A percentile compares a stretch with the other conserved stretches of the same genome.
phyloP scores from a whole-genome alignment of 1,140 invertebrate genomes.

The Proales similis region DNA sequence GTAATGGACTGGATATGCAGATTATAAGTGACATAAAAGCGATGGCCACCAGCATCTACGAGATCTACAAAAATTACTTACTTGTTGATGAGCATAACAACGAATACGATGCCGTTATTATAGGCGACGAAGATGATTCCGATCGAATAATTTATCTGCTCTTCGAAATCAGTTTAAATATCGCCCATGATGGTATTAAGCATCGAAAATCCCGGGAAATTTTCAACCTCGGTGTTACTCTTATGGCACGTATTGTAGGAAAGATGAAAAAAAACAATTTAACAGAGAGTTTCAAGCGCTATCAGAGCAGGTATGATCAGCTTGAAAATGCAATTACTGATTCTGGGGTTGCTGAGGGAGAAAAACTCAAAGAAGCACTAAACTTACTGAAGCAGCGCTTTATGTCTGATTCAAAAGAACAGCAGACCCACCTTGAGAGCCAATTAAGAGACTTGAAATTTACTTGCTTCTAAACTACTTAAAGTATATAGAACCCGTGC shows the following conservation, averaged over 20 bases:
- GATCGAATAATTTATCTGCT: constrained; percentile 17
- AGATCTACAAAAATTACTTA: constrained; percentile 24
- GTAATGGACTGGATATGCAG: constrained; percentile 23
- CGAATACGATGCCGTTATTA: constrained; percentile 20
- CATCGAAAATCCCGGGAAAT: constrained; percentile 30
- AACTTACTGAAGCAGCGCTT: constrained; percentile 27
- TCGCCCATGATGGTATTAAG: constrained; percentile 34
- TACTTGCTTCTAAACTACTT: constrained; percentile 25
- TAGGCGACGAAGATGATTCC: constrained; percentile 34
- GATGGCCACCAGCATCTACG: constrained; percentile 19
- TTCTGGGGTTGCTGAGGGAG: constrained; percentile 30
- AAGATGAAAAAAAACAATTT: constrained; percentile 26
- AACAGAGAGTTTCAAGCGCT: constrained; percentile 4
- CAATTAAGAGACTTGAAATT: constrained; percentile 30
- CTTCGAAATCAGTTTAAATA: constrained; percentile 31
- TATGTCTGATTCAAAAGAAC: neutral
- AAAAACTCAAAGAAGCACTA: constrained; percentile 24
- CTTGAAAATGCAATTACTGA: constrained; percentile 30
- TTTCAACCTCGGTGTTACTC: constrained; percentile 24
- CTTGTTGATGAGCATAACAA: constrained; percentile 18
- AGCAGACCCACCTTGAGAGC: constrained; percentile 26
- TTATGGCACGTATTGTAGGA: constrained; percentile 33
- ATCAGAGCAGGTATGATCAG: constrained; percentile 16
- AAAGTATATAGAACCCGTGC: too few species aligned
- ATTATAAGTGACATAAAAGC: constrained; percentile 28